A percentile compares a stretch with the other conserved stretches of the same genome.
Evolutionary conservation across 2,797 vertebrate species (phyloP).

Genomic region (Gobionotothen gibberifrons): DNA sequence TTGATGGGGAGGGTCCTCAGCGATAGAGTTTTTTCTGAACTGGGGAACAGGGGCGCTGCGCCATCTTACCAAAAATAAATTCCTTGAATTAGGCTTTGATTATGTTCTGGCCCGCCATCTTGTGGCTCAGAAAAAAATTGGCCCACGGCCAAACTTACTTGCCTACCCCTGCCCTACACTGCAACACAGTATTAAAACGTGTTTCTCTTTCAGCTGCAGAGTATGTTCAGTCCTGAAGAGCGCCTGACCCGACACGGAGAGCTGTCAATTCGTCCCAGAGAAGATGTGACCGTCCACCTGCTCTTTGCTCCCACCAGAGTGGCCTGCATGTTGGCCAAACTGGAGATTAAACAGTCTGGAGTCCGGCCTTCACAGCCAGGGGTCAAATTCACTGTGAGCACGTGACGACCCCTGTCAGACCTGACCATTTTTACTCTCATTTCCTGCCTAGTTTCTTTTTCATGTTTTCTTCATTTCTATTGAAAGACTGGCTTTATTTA

Average conservation of each 20-base stretch:
- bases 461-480: not conserved
- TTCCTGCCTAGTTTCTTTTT: not conserved
- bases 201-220: conserved; percentile 87
- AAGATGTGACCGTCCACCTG: conserved; percentile 90
- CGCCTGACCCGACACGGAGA: conserved; percentile 90
- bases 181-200: not conserved
- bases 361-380: conserved; percentile 88
- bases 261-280: conserved; percentile 90
- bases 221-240: conserved; percentile 92
- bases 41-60: too few relatives aligned
- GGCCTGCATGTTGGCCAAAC: conserved; percentile 94
- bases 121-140: too few relatives aligned
- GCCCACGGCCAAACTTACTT: too few relatives aligned
- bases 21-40: too few relatives aligned
- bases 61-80: too few relatives aligned
- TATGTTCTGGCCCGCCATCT: too few relatives aligned
- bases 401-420: not conserved
- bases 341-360: conserved; percentile 96
- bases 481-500: accelerated
- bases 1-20: too few relatives aligned
- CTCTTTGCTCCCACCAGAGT: conserved; percentile 92
- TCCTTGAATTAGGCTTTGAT: too few relatives aligned
- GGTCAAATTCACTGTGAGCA: conserved; percentile 94
- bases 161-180: too few relatives aligned
- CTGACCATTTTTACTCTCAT: not conserved